Base-by-base conservation (phyloP, 2,797 vertebrate species). In the Eospalax fontanierii region DNA sequence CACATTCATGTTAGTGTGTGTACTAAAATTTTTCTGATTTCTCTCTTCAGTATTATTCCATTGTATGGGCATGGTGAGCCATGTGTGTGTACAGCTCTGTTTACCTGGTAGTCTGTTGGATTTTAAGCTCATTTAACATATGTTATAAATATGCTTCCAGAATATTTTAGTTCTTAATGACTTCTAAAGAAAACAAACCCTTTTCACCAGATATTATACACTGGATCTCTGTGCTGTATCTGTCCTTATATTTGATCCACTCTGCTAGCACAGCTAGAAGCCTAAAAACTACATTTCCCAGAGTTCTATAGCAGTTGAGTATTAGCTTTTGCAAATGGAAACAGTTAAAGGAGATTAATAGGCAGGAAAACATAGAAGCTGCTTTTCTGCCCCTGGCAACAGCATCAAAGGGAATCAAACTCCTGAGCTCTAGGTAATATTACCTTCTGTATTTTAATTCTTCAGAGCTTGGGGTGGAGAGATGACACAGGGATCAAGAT, bases 251-350 rank as follows among this genome's bases (percentile, higher is more conserved):
- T 76, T 4, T 11, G 9, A 4, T 35, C 59, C 24, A 6, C 40
- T 66, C 9, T 26, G 33, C 46, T 66, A 15, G 6, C 28, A 19
- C 4, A 61, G 35, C 12, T 4, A 1, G 21, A 21, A 81, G 21
- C 66, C 57, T 75, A 61, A 65, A 89, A 93, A 87, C 83, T 91
- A n/a, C 33, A 11, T 70, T 95, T 90, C 70, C 83, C 59, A 83
- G 65, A 65, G 40, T 22, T 38, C 86, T 61, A n/a, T 75, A 46
- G 9, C 0, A 40, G 26, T 61, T 70, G 35, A 11, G 4, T 70
- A 3, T 95, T 79, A 33, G 15, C 24, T 70, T 89, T 75, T 70
- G 79, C 73, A 65, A 75, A 5, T 46, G 54, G 70, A 92, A 46
- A 43, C 12, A 46, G 9, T 88, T 82, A 33, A 5, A 18, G 16